Base-by-base conservation (phyloP, 1,140 invertebrate species). In the Cotesia vestalis region DNA sequence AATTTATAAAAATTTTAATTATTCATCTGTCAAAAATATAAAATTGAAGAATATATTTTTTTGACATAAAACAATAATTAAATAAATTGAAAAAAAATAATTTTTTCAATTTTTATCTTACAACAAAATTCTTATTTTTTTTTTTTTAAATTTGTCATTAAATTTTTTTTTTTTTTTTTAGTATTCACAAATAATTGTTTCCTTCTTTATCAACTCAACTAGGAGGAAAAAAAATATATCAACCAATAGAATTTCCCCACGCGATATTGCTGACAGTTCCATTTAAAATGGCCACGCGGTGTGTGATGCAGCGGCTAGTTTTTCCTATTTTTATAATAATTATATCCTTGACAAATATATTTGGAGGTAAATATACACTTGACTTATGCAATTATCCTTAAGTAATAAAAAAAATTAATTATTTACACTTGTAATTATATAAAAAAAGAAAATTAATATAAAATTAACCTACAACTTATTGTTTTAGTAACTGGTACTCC, bases 401-500 rank as follows among this genome's bases (percentile, higher is more conserved):
- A 9, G 14, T 61, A 69, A 9, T 4, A 53, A 8, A 62, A n/a
- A 52, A 40, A 2, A 67, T 4, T 27, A 27, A 63, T 11, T 52
- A 61, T 3, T 46, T 5, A 55, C 46, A 3, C 27, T 8, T 40
- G 57, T 14, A 27, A 34, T 46, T 4, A 17, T 38, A 38, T 27
- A 27, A 27, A 27, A 27, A 27, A 27, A 27, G 3, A 27, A 40
- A 4, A 64, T 40, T 63, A 6, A 55, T 12, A 53, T 52, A 52
- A 35, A 9, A 67, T 61, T 35, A 75, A 71, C 38, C 52, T 73
- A 3, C 66, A 38, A 51, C 62, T 34, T 66, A 63, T 74, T 46
- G 6, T 88, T 87, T 69, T 73, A 91, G 90, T 84, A 63, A 88
- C 85, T 73, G 85, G 85, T 71, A 85, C 87, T 38, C 85, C 85